Base-by-base conservation (phyloP, 2,888 invertebrate genomes). In the Drosophila limbata region DNA sequence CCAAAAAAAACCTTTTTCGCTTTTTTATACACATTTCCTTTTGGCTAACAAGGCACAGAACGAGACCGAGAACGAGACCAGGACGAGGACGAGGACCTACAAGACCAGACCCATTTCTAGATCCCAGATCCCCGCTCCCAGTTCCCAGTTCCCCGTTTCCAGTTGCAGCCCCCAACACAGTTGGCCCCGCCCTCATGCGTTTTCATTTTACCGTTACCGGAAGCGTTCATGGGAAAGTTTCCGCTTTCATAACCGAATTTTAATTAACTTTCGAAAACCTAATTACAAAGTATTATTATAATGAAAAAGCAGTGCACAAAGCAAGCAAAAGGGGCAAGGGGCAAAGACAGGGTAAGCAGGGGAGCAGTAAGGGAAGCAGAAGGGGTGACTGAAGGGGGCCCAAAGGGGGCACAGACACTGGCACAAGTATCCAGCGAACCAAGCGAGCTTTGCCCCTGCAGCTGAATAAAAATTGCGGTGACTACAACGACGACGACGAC, bases 181-280 rank as follows among this genome's bases (percentile, higher is more conserved):
- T 63, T 42, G 70, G 70, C 55, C 25, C 71, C 73, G 74, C 72
- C 75, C 65, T 76, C 69, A 79, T 85, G 81, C 81, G 76, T 77
- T 81, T 90, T 78, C 76, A 74, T 69, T 70, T 79, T 52, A 72
- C 81, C 79, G 79, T 79, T 79, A 83, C 75, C 86, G 85, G 80
- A 90, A 91, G 91, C 91, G 89, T 89, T 90, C 90, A 91, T 86
- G 91, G 85, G 84, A 89, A 91, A 89, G 90, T 91, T 92, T 91
- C 91, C 90, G 91, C 91, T 91, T 91, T 92, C 90, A 91, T 91
- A 91, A 91, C 91, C 90, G 91, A 91, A 92, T 92, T 92, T 92
- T 92, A 92, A 92, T 92, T 92, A 92, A 91, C 92, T 92, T 91
- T 92, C 90, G 89, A 91, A 91, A 92, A 92, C 92, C 92, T 92